Percentiles rank a stretch among this genome's conserved stretches.
Evolutionary conservation across 2,888 invertebrate genomes (phyloP).

Genomic region (Apotomis betuletana): DNA sequence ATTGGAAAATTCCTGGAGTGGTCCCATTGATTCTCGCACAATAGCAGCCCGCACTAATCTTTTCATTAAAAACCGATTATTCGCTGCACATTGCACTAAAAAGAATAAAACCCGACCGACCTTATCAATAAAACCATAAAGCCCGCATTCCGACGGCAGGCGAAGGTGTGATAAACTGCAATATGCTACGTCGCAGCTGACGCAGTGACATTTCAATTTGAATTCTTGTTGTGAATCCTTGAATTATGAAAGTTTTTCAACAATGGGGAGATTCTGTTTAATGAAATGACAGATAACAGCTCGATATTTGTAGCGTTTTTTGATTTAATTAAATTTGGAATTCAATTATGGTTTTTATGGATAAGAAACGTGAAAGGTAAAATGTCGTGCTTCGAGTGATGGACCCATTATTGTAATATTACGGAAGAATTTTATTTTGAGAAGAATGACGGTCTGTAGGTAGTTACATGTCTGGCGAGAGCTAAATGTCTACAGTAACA

Average conservation of each 20-base stretch:
- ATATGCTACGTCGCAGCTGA: constrained; percentile 66
- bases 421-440: no score
- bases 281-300: neutral
- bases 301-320: neutral
- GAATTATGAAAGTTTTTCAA: constrained; percentile 39
- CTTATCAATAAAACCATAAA: constrained; percentile 51
- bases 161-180: constrained; percentile 55
- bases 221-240: constrained; percentile 69
- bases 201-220: constrained; percentile 81
- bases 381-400: neutral
- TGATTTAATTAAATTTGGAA: constrained; percentile 1
- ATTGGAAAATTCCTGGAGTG: constrained; percentile 79
- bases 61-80: constrained; percentile 84
- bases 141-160: constrained; percentile 46
- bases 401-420: no score
- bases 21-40: constrained; percentile 68
- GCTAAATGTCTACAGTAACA: no score
- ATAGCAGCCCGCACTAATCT: constrained; percentile 75
- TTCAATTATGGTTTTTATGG: constrained; percentile 6
- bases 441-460: no score
- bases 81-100: constrained; percentile 80
- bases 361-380: neutral
- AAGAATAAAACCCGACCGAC: constrained; percentile 66
- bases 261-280: constrained; percentile 18
- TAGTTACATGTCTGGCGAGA: no score